Percentiles rank a stretch among this genome's conserved stretches.
phyloP scores from a whole-genome alignment of 2,888 invertebrate genomes.

The Dioctria rufipes region DNA sequence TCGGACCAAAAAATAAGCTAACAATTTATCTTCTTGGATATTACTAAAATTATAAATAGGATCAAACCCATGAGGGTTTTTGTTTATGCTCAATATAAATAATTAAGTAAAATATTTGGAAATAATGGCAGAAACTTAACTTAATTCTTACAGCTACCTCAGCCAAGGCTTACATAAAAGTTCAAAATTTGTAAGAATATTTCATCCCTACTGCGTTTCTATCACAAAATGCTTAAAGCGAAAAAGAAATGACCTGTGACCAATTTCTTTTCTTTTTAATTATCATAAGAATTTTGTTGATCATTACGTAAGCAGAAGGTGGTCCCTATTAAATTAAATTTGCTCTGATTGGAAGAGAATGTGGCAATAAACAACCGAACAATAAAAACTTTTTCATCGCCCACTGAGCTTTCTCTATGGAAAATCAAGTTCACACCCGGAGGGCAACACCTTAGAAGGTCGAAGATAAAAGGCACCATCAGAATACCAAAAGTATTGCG shows the following conservation, averaged over 20 bases:
- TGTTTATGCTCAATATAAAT: too few species aligned
- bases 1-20: too few species aligned
- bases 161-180: too few species aligned
- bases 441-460: constrained; percentile 27
- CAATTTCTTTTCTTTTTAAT: constrained; percentile 19
- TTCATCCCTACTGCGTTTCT: too few species aligned
- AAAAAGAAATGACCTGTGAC: constrained; percentile 20
- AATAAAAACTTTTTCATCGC: constrained; percentile 44
- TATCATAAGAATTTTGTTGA: constrained; percentile 27
- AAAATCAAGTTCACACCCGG: constrained; percentile 15
- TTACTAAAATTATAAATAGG: too few species aligned
- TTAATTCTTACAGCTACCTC: too few species aligned
- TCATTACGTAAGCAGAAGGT: constrained; percentile 41
- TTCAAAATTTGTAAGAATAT: too few species aligned
- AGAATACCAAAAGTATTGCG: neutral
- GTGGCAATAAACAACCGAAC: constrained; percentile 11
- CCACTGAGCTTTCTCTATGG: constrained; percentile 10
- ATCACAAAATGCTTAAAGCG: too few species aligned
- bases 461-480: neutral
- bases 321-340: constrained; percentile 38
- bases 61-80: too few species aligned
- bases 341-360: constrained; percentile 26
- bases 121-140: too few species aligned
- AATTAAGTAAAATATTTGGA: too few species aligned
- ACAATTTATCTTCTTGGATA: too few species aligned